Evolutionary conservation across 2,888 invertebrate genomes (phyloP), one percentile per base, ranked within the genome.

Genomic region (Pyrgus malvae): DNA sequence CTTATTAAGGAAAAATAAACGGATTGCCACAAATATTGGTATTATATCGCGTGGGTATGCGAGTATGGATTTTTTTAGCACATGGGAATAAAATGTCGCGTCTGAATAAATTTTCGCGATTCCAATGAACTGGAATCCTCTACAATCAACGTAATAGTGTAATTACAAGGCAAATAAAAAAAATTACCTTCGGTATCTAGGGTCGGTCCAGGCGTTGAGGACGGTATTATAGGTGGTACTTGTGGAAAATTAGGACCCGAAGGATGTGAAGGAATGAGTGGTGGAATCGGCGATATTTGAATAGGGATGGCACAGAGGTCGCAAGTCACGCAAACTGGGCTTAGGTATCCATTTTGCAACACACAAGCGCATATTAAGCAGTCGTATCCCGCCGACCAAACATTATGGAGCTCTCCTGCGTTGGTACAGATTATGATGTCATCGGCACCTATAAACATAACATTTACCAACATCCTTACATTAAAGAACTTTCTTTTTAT

Each of bases 301-400:
- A 63, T 59, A 4, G 41, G 40, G 1, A 12, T 45, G 6, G 42
- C 37, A 35, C 83, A 83, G 1, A 68, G 72, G 25, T 65, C 64
- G 60, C 83, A 84, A 53, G 66, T 72, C 1, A 75, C 80, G 56
- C 87, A 87, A 1, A 78, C 68, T 0, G 83, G 71, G 27, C 58
- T 62, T 9, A 86, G 57, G 8, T 50, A n/a, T 1, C 72, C 72
- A 12, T 62, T 55, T 0, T 71, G 64, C n/a, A 62, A 66, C 14
- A 78, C 58, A 54, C 87, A 88, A 0, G 76, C 72, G 62, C 87
- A 88, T 2, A 86, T 69, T 16, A 80, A 51, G 58, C 87, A 88
- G 1, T 76, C 62, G 9, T 65, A 59, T 1, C 50, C 56, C 0
- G 61, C 27, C 0, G 74, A 66, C 76, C 74, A 76, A 16, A 75